A percentile compares a stretch with the other conserved stretches of the same genome.
These are phyloP conservation scores for Ceratosolen solmsi DNA, from an alignment of 1,140 invertebrate genomes.

Conservation along the genomic window DNA sequence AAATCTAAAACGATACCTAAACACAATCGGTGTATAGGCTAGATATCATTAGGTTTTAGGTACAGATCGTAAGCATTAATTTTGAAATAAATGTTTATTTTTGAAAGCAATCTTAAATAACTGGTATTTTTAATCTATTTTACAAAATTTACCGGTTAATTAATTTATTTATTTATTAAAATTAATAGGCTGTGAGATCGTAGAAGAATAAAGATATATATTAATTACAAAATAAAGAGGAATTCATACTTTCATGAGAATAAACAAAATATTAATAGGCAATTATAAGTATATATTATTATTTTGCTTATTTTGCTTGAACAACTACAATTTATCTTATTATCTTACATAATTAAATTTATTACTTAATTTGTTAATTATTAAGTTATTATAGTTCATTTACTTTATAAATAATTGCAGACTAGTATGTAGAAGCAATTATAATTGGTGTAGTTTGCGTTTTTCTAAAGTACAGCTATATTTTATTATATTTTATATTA, in stretches of 20 bases:
- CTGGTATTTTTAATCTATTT: conserved; percentile 49
- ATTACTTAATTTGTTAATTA: background rate
- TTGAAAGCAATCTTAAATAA: conserved; percentile 68
- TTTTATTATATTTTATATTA: background rate
- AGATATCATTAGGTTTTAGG: conserved; percentile 65
- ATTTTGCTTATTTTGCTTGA: conserved; percentile 16
- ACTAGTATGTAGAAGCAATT: background rate
- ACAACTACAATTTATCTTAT: background rate
- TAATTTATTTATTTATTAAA: conserved; percentile 50
- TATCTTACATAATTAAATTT: background rate
- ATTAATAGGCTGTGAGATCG: conserved; percentile 48
- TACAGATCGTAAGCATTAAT: conserved; percentile 71
- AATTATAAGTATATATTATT: conserved; percentile 8
- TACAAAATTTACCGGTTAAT: conserved; percentile 43
- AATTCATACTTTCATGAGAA: conserved; percentile 35
- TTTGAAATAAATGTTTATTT: conserved; percentile 73
- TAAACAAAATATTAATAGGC: conserved; percentile 47
- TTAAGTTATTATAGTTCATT: conserved; percentile 1
- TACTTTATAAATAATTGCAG: background rate
- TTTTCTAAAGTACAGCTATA: background rate
- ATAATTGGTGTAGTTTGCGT: background rate
- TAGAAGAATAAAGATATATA: conserved; percentile 39
- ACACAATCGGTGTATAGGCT: conserved; percentile 64
- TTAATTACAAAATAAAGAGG: conserved; percentile 31
- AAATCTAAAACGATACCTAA: conserved; percentile 61